A percentile compares a stretch with the other conserved stretches of the same genome.
These are phyloP conservation scores for Prenolepis imparis DNA, from an alignment of 2,888 invertebrate genomes.

Conservation along the genomic window DNA sequence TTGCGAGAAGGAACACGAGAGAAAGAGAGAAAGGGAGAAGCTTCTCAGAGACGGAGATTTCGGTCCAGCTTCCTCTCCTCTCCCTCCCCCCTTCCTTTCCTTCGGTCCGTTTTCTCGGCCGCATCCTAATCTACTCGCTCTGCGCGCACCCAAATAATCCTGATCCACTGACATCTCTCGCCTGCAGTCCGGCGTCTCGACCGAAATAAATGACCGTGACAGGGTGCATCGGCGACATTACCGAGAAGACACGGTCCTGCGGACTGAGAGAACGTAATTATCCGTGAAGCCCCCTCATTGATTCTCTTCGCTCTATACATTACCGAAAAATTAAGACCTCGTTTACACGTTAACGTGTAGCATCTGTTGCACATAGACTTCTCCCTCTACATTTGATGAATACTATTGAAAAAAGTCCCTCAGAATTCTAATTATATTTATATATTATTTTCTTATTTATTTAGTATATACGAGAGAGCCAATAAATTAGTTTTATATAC, in stretches of 20 bases:
- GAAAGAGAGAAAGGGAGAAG: background rate
- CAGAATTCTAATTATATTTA: background rate
- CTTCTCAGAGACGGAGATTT: conserved; percentile 39
- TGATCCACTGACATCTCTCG: conserved; percentile 65
- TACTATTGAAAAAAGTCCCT: background rate
- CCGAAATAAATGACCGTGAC: conserved; percentile 67
- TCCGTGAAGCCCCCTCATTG: conserved; percentile 63
- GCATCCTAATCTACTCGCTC: conserved; percentile 68
- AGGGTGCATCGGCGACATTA: conserved; percentile 54
- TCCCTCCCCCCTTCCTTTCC: conserved; percentile 37
- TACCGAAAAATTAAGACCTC: conserved; percentile 10
- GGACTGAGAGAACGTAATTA: conserved; percentile 67
- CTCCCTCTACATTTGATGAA: background rate
- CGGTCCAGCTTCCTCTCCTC: conserved; percentile 32
- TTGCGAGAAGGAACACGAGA: conserved; percentile 58
- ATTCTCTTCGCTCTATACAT: conserved; percentile 56
- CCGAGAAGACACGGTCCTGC: conserved; percentile 29
- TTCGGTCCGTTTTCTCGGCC: conserved; percentile 56
- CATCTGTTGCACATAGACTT: background rate
- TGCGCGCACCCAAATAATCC: conserved; percentile 69
- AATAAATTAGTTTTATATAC: background rate
- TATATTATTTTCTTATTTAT: background rate
- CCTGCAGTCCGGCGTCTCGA: conserved; percentile 48
- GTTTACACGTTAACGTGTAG: background rate
- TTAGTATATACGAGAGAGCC: too few relatives aligned